phyloP scores from a whole-genome alignment of 35 echinoderm and acorn worm species.

The Patiria miniata region DNA sequence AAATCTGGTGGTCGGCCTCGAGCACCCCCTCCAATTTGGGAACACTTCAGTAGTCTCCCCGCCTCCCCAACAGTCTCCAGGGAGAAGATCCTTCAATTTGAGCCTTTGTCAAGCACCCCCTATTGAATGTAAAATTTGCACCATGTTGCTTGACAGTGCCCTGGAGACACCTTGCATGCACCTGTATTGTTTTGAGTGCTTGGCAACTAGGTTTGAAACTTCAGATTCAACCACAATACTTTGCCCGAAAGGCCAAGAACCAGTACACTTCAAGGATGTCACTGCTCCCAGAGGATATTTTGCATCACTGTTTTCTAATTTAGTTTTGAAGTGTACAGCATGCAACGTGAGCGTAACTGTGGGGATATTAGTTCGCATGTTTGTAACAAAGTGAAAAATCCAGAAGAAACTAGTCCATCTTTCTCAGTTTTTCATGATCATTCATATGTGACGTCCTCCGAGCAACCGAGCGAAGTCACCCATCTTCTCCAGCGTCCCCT shows the following conservation, averaged over 20 bases:
- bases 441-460: not conserved
- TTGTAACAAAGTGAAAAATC: not conserved
- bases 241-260: not conserved
- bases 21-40: too few species aligned
- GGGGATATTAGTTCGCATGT: not conserved
- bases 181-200: not conserved
- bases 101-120: constrained; percentile 1
- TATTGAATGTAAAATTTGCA: constrained; percentile 16
- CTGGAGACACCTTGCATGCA: constrained; percentile 12
- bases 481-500: constrained; percentile 27
- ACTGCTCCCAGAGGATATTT: not conserved
- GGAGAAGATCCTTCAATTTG: constrained; percentile 12
- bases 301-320: not conserved
- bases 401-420: not conserved
- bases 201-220: not conserved
- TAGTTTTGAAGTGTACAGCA: not conserved
- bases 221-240: not conserved
- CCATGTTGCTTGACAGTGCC: not conserved
- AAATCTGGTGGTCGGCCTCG: too few species aligned
- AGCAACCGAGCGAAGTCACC: not conserved
- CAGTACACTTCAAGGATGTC: not conserved
- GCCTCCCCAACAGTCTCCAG: not conserved
- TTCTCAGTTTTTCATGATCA: not conserved
- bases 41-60: too few species aligned
- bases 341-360: not conserved